A percentile compares a stretch with the other conserved stretches of the same genome.
Evolutionary conservation across 2,113 vertebrate genomes (phyloP).

Genomic region (Phocoena phocoena): DNA sequence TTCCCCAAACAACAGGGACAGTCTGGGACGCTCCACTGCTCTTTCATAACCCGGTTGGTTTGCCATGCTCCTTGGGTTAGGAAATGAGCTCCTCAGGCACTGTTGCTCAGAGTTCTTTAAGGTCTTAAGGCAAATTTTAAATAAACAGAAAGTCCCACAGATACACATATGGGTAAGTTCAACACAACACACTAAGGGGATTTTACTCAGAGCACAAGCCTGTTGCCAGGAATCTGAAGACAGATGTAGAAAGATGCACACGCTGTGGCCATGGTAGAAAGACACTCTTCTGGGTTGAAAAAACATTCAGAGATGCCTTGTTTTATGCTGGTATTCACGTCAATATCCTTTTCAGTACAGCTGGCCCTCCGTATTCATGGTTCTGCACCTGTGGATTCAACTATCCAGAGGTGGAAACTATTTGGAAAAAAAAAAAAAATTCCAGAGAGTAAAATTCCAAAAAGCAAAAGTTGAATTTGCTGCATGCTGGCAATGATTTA

Average conservation of each 20-base stretch:
- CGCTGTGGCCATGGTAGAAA: not conserved
- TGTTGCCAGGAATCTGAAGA: not conserved
- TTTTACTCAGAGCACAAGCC: not conserved
- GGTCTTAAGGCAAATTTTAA: not conserved
- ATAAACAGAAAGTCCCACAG: not conserved
- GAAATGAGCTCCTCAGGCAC: not conserved
- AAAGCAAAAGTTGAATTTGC: not conserved
- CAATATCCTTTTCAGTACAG: not conserved
- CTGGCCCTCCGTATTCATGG: not conserved
- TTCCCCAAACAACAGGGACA: not conserved
- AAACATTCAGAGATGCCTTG: not conserved
- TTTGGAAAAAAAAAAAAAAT: not conserved
- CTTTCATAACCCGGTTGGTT: not conserved
- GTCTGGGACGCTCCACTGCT: not conserved
- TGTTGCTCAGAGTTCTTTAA: not conserved
- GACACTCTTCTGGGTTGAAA: not conserved
- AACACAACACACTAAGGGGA: not conserved
- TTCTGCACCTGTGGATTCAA: not conserved
- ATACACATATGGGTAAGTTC: not conserved
- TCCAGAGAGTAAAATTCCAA: not conserved
- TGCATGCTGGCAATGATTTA: not conserved
- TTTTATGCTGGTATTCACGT: not conserved
- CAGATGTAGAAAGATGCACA: not conserved
- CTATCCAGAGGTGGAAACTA: not conserved
- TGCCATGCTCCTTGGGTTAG: not conserved